phyloP scores from a whole-genome alignment of 2,888 invertebrate species.

The Chrysolina americana region DNA sequence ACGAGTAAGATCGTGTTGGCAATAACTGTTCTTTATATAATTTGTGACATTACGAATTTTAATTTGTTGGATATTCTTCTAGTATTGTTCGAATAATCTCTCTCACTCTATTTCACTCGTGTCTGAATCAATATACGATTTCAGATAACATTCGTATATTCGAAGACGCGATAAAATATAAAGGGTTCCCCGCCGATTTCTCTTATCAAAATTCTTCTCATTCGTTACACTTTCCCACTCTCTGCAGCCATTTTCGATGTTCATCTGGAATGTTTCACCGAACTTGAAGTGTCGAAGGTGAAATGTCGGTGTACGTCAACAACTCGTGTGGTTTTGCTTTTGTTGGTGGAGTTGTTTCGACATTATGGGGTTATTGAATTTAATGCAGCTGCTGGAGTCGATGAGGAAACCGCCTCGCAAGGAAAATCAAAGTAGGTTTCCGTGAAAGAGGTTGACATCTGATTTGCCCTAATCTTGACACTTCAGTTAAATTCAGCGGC shows the following conservation, averaged over 20 bases:
- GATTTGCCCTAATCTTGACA: slow-evolving; percentile 10
- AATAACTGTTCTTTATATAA: no score
- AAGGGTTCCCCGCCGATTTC: not conserved
- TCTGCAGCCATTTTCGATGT: not conserved
- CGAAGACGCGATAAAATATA: no score
- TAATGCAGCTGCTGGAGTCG: slow-evolving; percentile 42
- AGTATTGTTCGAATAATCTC: no score
- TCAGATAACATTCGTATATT: no score
- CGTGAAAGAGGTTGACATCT: slow-evolving; percentile 28
- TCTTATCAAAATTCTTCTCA: not conserved
- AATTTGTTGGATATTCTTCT: no score
- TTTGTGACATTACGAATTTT: no score
- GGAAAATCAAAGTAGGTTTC: slow-evolving; percentile 32
- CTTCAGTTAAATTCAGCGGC: not conserved
- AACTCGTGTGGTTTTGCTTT: slow-evolving; percentile 42
- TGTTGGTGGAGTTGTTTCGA: slow-evolving; percentile 45
- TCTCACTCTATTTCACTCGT: no score
- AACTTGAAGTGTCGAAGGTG: not conserved
- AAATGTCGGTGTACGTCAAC: slow-evolving; percentile 29
- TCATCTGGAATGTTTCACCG: slow-evolving; percentile 3
- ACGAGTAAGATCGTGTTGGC: no score
- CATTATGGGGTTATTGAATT: slow-evolving; percentile 44
- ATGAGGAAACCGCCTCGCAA: slow-evolving; percentile 24
- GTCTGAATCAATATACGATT: no score
- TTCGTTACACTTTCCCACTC: not conserved